Conservation (phyloP, 2,888 invertebrate species). For the Philaethria dido region DNA sequence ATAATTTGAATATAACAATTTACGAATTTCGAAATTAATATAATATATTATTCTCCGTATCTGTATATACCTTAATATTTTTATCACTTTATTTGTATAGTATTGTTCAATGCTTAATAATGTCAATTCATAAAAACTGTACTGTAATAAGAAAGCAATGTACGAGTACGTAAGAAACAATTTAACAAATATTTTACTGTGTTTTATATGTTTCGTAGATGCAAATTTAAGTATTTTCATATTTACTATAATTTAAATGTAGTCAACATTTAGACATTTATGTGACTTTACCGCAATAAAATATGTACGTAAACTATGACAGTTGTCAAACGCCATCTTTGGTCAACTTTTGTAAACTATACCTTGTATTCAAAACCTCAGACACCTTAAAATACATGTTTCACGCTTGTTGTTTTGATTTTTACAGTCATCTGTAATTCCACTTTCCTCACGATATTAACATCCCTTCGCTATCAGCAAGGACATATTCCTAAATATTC, state of each 20-base stretch:
- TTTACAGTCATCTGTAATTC: background rate
- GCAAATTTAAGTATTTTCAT: constrained; percentile 6
- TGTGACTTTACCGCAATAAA: background rate
- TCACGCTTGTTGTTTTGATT: background rate
- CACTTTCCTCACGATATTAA: background rate
- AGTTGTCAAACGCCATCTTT: constrained; percentile 6
- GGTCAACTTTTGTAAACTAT: background rate
- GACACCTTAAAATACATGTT: background rate
- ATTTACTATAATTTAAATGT: constrained; percentile 1
- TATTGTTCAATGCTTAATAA: constrained; percentile 18
- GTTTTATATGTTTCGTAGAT: constrained; percentile 10
- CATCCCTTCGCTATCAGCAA: constrained; percentile 19
- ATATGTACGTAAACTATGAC: background rate
- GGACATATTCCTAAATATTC: constrained; percentile 51
- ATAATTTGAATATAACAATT: constrained; percentile 10
- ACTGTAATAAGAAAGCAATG: constrained; percentile 17
- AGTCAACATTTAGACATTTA: background rate
- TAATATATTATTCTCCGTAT: background rate
- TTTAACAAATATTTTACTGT: background rate
- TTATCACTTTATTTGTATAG: constrained; percentile 16
- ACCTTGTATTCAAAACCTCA: background rate
- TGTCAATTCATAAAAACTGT: constrained; percentile 24
- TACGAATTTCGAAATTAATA: background rate
- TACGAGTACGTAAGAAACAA: constrained; percentile 14
- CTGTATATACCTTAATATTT: constrained; percentile 4